Evolutionary conservation across 30 jellyfish, hydroid and myxozoan species (phyloP).

Genomic region (Nemopilema nomurai): DNA sequence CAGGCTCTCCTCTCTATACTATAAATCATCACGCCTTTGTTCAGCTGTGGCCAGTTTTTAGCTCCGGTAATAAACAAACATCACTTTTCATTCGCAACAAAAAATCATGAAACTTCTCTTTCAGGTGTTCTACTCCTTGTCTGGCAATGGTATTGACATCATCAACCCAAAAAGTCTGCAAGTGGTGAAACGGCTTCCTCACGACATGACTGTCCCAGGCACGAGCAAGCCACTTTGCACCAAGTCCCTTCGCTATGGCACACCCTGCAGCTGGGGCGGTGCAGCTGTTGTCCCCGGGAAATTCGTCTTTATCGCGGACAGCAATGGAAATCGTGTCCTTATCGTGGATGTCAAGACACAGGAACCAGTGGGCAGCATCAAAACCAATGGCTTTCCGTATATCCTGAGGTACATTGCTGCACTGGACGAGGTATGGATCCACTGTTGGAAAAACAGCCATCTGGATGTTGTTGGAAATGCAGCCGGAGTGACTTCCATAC

Average conservation of each 20-base stretch:
- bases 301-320: slow-evolving; percentile 23
- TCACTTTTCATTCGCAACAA: no score
- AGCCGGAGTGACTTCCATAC: slow-evolving; percentile 9
- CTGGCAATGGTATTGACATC: slow-evolving; percentile 40
- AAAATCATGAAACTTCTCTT: no score
- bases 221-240: slow-evolving; percentile 17
- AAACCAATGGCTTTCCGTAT: slow-evolving; percentile 44
- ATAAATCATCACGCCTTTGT: no score
- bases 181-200: slow-evolving; percentile 3
- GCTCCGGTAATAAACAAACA: no score
- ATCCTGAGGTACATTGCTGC: slow-evolving; percentile 31
- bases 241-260: neutral
- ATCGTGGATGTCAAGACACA: slow-evolving; percentile 14
- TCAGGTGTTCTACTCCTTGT: slow-evolving; percentile 30
- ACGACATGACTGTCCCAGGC: slow-evolving; percentile 17
- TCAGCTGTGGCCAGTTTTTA: no score
- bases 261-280: slow-evolving; percentile 32
- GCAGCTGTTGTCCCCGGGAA: slow-evolving; percentile 31
- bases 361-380: slow-evolving; percentile 41
- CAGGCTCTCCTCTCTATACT: no score
- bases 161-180: slow-evolving; percentile 16
- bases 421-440: slow-evolving; percentile 61
- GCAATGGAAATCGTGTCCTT: slow-evolving; percentile 33
- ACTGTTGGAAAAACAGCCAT: slow-evolving; percentile 47
- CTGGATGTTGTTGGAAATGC: slow-evolving; percentile 45